Evolutionary conservation across 2,797 vertebrate species (phyloP).

Genomic region (Malurus splendens): DNA sequence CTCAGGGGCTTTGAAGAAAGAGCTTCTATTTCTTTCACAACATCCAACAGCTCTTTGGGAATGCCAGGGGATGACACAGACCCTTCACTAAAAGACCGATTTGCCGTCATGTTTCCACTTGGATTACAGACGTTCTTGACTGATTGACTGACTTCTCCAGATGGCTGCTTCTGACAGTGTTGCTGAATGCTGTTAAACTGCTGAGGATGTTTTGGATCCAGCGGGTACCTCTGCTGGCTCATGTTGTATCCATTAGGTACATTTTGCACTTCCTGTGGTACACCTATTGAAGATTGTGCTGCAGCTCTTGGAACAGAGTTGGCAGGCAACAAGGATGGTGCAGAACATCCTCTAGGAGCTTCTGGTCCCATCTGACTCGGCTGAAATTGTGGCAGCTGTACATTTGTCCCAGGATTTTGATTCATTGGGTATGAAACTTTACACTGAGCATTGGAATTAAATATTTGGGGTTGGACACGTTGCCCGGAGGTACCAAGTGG

Average conservation of each 20-base stretch:
- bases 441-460: not conserved
- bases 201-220: conserved; percentile 14
- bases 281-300: not conserved
- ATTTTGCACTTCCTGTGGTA: conserved; percentile 8
- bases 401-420: not conserved
- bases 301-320: conserved; percentile 19
- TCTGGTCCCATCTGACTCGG: not conserved
- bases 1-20: conserved; percentile 10
- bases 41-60: conserved; percentile 7
- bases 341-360: not conserved
- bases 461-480: conserved; percentile 14
- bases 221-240: not conserved
- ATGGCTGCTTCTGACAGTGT: conserved; percentile 20
- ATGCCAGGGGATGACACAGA: not conserved
- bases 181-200: conserved; percentile 30
- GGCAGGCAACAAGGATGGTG: not conserved
- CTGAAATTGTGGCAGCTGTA: conserved; percentile 10
- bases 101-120: not conserved
- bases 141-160: not conserved
- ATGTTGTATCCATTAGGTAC: not conserved
- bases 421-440: conserved; percentile 13
- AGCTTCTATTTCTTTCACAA: conserved; percentile 9
- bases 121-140: conserved; percentile 1
- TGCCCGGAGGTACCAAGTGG: not conserved
- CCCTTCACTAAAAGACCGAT: not conserved